A percentile compares a stretch with the other conserved stretches of the same genome.
Evolutionary conservation across 2,888 invertebrate genomes (phyloP).

Genomic region (Phyllotreta cruciferae): DNA sequence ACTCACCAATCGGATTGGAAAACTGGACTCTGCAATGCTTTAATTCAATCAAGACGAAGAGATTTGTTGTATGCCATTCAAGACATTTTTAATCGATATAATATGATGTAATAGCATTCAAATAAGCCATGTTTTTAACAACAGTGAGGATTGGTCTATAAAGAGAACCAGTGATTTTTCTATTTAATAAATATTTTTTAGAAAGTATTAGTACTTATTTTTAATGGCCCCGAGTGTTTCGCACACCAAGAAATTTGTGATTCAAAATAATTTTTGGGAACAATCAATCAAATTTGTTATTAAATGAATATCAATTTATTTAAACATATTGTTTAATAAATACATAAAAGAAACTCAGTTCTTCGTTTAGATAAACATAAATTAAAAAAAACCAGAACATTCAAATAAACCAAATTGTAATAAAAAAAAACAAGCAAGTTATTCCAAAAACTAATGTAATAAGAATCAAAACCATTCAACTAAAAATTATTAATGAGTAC

Average conservation of each 20-base stretch:
- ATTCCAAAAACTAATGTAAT: slow-evolving; percentile 11
- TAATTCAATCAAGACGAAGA: slow-evolving; percentile 7
- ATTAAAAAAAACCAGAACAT: slow-evolving; percentile 3
- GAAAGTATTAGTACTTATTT: too few relatives aligned
- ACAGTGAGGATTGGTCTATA: not conserved
- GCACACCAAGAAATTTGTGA: too few relatives aligned
- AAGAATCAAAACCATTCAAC: slow-evolving; percentile 27
- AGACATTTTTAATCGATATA: slow-evolving; percentile 1
- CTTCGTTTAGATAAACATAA: not conserved
- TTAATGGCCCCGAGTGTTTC: too few relatives aligned
- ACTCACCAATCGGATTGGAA: slow-evolving; percentile 3
- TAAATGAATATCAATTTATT: too few relatives aligned
- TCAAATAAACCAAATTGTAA: slow-evolving; percentile 2
- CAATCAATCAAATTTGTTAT: too few relatives aligned
- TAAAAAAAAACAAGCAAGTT: slow-evolving; percentile 3
- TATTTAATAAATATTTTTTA: not conserved
- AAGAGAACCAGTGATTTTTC: not conserved
- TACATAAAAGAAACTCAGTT: slow-evolving; percentile 6
- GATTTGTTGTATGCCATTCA: slow-evolving; percentile 15
- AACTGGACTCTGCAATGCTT: slow-evolving; percentile 1
- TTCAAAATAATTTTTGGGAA: too few relatives aligned
- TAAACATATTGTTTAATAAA: not conserved
- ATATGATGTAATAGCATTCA: not conserved
- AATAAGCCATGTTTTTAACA: too few relatives aligned
- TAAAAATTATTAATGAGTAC: slow-evolving; percentile 33